Conservation (phyloP, 2,113 vertebrate species). For the Fregetta grallaria region DNA sequence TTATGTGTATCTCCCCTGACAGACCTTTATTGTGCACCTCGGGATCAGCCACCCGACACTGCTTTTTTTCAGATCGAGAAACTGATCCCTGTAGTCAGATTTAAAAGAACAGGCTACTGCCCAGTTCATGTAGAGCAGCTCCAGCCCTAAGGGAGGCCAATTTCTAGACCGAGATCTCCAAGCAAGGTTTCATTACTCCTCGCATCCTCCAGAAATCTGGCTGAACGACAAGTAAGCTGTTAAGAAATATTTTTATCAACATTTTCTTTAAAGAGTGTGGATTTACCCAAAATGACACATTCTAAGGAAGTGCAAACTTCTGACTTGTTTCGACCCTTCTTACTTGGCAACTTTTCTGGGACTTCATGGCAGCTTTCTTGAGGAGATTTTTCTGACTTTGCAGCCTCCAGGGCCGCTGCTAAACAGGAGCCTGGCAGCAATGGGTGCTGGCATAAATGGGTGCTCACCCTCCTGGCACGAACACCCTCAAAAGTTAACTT, state of each 20-base stretch:
- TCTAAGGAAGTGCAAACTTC: not conserved
- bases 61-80: not conserved
- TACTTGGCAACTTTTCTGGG: not conserved
- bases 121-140: not conserved
- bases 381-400: not conserved
- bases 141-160: not conserved
- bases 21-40: slow-evolving; percentile 5
- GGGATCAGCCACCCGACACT: not conserved
- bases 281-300: not conserved
- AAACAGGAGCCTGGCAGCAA: not conserved
- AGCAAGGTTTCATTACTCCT: not conserved
- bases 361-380: not conserved
- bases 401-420: not conserved
- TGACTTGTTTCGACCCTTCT: not conserved
- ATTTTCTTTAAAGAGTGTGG: not conserved
- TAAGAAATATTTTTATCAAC: not conserved
- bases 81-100: slow-evolving; percentile 16
- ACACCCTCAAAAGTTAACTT: not conserved
- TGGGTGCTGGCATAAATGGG: not conserved
- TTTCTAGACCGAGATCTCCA: not conserved
- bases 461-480: not conserved
- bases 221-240: not conserved
- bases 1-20: slow-evolving; percentile 12
- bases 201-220: not conserved
- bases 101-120: not conserved